phyloP scores from a whole-genome alignment of 2,113 vertebrate species.

The Azemiops feae region DNA sequence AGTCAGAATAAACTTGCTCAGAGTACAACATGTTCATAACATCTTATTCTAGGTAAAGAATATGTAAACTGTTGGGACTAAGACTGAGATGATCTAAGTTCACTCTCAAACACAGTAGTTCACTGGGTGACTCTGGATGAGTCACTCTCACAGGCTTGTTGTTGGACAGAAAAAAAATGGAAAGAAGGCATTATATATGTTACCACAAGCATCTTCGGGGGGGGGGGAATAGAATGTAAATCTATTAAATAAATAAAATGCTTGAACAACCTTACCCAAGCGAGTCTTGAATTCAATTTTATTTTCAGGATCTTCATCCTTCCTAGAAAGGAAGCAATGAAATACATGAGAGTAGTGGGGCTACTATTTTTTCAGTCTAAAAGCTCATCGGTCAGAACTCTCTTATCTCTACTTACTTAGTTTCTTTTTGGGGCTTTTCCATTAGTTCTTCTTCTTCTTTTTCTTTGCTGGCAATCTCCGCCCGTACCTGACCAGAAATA shows the following conservation, averaged over 20 bases:
- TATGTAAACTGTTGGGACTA: not conserved
- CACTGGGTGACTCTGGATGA: not conserved
- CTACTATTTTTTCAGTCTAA: not conserved
- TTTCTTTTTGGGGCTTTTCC: slow-evolving; percentile 96
- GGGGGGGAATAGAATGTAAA: not conserved
- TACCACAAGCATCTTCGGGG: not conserved
- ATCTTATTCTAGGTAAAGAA: too few relatives aligned
- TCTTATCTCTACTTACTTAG: slow-evolving; percentile 77
- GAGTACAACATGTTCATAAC: too few relatives aligned
- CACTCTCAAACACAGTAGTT: not conserved
- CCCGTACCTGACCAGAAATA: slow-evolving; percentile 81
- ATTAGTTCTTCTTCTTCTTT: slow-evolving; percentile 97
- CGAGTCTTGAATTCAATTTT: slow-evolving; percentile 99
- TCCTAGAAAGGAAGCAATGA: slow-evolving; percentile 70
- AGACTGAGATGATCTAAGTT: not conserved
- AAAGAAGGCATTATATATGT: not conserved
- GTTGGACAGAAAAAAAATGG: not conserved
- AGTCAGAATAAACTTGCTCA: not conserved
- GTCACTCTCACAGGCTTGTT: not conserved
- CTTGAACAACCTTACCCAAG: slow-evolving; percentile 77
- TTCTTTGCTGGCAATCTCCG: slow-evolving; percentile 97
- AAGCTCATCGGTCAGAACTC: not conserved
- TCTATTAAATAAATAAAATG: not conserved
- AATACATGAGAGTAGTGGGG: not conserved
- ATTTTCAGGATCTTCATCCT: slow-evolving; percentile 95